These are phyloP conservation scores for Ciconia stormi DNA, from an alignment of 2,113 vertebrate species.

Conservation along the genomic window DNA sequence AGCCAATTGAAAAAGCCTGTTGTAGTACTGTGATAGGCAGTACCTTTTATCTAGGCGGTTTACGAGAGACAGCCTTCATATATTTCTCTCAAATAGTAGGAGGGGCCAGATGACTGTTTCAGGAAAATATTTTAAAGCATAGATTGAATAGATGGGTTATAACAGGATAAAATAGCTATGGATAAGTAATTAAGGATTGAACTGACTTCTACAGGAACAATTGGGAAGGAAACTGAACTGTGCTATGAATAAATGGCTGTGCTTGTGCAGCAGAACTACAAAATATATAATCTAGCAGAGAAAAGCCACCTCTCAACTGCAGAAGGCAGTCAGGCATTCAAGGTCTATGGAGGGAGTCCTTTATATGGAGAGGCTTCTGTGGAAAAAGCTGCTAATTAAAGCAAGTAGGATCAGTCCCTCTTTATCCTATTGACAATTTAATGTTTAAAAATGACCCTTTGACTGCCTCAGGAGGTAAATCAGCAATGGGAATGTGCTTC, in stretches of 20 bases:
- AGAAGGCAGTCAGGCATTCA: neutral
- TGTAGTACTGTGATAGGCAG: neutral
- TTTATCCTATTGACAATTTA: constrained; percentile 36
- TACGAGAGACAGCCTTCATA: neutral
- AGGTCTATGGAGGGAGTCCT: neutral
- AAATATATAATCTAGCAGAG: neutral
- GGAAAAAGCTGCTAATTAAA: neutral
- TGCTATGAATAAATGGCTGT: neutral
- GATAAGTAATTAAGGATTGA: neutral
- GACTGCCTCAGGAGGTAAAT: neutral
- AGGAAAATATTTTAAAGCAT: neutral
- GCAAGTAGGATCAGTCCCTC: constrained; percentile 9
- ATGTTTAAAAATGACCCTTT: constrained; percentile 32
- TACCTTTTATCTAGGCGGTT: neutral
- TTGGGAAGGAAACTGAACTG: neutral
- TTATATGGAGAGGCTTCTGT: neutral
- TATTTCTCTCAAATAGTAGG: neutral
- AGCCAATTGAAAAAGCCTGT: neutral
- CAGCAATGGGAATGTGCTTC: neutral
- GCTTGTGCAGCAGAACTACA: neutral
- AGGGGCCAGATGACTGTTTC: neutral
- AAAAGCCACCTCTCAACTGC: neutral
- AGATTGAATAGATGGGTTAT: neutral
- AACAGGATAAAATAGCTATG: neutral
- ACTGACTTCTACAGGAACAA: neutral